These are phyloP conservation scores for Apogon hyalosoma DNA, from an alignment of 2,797 vertebrate species.

Conservation along the genomic window DNA sequence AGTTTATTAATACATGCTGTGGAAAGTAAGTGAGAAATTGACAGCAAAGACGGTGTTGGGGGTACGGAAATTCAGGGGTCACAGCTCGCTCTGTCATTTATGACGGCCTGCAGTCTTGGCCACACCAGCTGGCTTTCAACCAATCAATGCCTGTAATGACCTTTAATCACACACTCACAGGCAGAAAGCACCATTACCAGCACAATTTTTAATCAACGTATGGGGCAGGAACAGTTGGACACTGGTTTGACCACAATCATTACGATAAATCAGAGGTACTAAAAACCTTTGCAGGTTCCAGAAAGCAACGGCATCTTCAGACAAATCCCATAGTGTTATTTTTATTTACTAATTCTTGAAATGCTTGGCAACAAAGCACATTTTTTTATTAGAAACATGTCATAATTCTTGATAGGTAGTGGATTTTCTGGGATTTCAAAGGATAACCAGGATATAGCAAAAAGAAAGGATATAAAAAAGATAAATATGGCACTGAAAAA, in stretches of 20 bases:
- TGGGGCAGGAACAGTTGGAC: slow-evolving; percentile 38
- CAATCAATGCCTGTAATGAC: slow-evolving; percentile 72
- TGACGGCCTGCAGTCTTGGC: slow-evolving; percentile 52
- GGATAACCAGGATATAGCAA: neutral
- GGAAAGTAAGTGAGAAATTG: slow-evolving; percentile 27
- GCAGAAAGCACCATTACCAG: slow-evolving; percentile 28
- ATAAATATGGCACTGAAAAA: slow-evolving; percentile 30
- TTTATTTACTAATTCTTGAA: slow-evolving; percentile 18
- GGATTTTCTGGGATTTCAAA: slow-evolving; percentile 27
- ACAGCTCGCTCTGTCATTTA: slow-evolving; percentile 46
- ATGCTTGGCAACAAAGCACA: slow-evolving; percentile 38
- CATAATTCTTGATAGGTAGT: slow-evolving; percentile 15
- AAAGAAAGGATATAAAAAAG: slow-evolving; percentile 6
- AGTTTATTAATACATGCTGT: slow-evolving; percentile 6
- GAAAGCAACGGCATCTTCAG: slow-evolving; percentile 35
- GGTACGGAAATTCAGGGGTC: slow-evolving; percentile 39
- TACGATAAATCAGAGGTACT: slow-evolving; percentile 24
- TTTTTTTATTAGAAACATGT: slow-evolving; percentile 36
- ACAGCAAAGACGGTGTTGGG: slow-evolving; percentile 5
- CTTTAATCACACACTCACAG: slow-evolving; percentile 56
- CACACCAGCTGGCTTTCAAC: slow-evolving; percentile 70
- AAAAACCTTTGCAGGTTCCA: slow-evolving; percentile 26
- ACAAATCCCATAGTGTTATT: slow-evolving; percentile 34
- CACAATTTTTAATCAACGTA: slow-evolving; percentile 36
- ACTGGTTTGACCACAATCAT: slow-evolving; percentile 21